Evolutionary conservation across 2,113 vertebrate genomes (phyloP), one percentile per base, ranked within the genome.

Genomic region (Apaloderma vittatum): DNA sequence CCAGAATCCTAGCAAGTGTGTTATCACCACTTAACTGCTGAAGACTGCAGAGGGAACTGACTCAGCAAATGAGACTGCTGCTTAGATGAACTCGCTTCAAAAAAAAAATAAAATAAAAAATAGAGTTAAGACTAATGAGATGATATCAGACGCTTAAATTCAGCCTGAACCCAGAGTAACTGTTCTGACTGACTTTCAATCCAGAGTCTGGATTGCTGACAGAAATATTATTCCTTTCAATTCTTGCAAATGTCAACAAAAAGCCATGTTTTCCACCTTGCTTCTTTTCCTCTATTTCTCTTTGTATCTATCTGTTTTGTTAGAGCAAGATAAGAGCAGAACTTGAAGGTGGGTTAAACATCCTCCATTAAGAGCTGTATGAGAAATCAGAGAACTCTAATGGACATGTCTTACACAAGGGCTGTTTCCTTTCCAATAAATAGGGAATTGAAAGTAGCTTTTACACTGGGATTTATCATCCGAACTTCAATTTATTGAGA

Each of bases 381-480:
- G 57, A 91, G 16, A 72, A 81, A 87, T 81, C 68, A 67, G 70
- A 76, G n/a, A 78, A 73, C 62, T 66, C 26, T 92, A 92, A 67
- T 43, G 49, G 46, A 70, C 29, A 68, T 55, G 27, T 61, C 46
- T 92, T 36, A 79, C 62, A 92, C 58, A 86, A 95, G 73, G 19
- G 11, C 22, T 52, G 84, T 79, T 86, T 71, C 37, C 65, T 77
- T 93, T 88, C 71, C 75, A 83, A 66, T 88, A 86, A 70, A 73
- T 20, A 15, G 19, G 22, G 36, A 88, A 82, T 27, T 43, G 43
- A 90, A 92, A 88, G 72, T 73, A 66, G 59, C 2, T 19, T 88
- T 93, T 90, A 90, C 72, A 34, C 11, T 46, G 67, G 46, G 55
- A 88, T 92, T 97, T 92, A 90, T 88, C 67, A 83, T 73, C 87